A percentile compares a stretch with the other conserved stretches of the same genome.
phyloP scores from a whole-genome alignment of 1,140 invertebrate species.

The Cydia fagiglandana region DNA sequence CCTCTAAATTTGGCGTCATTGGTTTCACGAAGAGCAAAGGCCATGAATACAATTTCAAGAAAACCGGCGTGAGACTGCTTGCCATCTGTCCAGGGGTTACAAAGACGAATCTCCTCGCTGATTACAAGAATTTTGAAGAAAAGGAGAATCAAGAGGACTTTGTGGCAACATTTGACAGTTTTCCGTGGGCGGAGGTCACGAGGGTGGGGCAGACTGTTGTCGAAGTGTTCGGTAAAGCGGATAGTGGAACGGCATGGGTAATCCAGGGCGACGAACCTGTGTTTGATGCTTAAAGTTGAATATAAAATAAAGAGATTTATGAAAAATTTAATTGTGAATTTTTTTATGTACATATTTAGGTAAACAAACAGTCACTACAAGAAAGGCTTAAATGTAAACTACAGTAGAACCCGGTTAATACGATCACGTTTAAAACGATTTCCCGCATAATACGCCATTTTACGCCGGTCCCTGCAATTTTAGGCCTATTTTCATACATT shows the following conservation, averaged over 20 bases:
- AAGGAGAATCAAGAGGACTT: constrained; percentile 6
- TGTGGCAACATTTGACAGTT: not conserved
- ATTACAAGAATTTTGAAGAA: not conserved
- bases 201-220: constrained; percentile 46
- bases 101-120: constrained; percentile 45
- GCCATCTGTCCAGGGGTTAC: constrained; percentile 74
- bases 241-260: constrained; percentile 50
- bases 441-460: no score
- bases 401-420: no score
- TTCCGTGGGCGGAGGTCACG: constrained; percentile 40
- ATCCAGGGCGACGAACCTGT: constrained; percentile 44
- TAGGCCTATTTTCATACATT: no score
- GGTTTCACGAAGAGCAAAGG: constrained; percentile 72
- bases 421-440: no score
- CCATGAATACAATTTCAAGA: constrained; percentile 71
- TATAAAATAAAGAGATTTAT: not conserved
- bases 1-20: constrained; percentile 81
- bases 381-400: no score
- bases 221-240: constrained; percentile 53
- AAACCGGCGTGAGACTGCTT: constrained; percentile 74
- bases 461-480: no score
- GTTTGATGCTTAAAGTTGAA: not conserved
- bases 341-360: no score
- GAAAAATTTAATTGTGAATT: no score
- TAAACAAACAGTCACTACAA: no score